phyloP scores from a whole-genome alignment of 2,888 invertebrate genomes.

The Druceiella hillmani region DNA sequence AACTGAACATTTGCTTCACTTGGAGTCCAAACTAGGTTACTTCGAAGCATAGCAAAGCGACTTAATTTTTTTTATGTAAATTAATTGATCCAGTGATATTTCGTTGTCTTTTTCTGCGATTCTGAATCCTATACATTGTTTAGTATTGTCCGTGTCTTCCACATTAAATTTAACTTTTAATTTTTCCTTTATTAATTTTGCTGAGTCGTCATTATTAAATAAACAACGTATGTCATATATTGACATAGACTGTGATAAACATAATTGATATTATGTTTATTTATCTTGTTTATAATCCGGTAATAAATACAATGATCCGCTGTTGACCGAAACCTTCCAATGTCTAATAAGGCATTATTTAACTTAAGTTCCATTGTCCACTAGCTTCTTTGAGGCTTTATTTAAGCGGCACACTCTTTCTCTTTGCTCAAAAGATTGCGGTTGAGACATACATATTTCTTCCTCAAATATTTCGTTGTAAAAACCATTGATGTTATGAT shows the following conservation, averaged over 20 bases:
- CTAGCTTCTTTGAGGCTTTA: slow-evolving; percentile 14
- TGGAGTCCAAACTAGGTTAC: slow-evolving; percentile 6
- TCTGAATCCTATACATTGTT: slow-evolving; percentile 10
- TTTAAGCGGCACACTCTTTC: slow-evolving; percentile 14
- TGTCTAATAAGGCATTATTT: slow-evolving; percentile 7
- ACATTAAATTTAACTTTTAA: slow-evolving; percentile 10
- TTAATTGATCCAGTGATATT: slow-evolving; percentile 10
- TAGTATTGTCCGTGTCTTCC: slow-evolving; percentile 10
- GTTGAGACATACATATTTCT: slow-evolving; percentile 10
- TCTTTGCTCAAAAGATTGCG: slow-evolving; percentile 6
- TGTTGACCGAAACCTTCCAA: slow-evolving; percentile 9
- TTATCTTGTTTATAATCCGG: slow-evolving; percentile 6
- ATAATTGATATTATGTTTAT: too few relatives aligned
- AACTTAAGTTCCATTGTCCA: slow-evolving; percentile 14
- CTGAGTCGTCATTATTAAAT: slow-evolving; percentile 9
- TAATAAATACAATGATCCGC: slow-evolving; percentile 14
- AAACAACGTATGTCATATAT: slow-evolving; percentile 11
- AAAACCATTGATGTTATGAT: too few relatives aligned
- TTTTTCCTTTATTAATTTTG: slow-evolving; percentile 6
- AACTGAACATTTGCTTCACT: slow-evolving; percentile 10
- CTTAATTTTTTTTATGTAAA: slow-evolving; percentile 12
- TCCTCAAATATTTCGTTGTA: slow-evolving; percentile 9
- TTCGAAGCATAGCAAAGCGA: slow-evolving; percentile 10
- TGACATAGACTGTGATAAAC: too few relatives aligned
- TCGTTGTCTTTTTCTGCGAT: slow-evolving; percentile 5